Base-by-base conservation (phyloP, 2,797 vertebrate species). In the Danio jaintianensis region DNA sequence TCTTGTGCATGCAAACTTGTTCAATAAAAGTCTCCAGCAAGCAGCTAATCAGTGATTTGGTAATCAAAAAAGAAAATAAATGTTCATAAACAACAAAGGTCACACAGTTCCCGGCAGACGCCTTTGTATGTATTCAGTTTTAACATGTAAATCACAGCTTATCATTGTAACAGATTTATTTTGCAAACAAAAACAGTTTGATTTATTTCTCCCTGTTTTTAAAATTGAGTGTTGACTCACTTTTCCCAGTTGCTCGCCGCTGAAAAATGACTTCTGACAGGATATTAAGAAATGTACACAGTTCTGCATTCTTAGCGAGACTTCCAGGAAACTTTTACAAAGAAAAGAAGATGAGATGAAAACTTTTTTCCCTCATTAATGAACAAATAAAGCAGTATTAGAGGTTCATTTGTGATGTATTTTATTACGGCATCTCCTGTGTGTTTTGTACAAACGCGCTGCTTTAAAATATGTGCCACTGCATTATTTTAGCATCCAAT, bases 401-500 rank as follows among this genome's bases (percentile, higher is more conserved):
- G 45, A 52, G 42, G 36, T 20, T 73, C 22, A 69, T 69, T 78
- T 69, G 7, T 69, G n/a, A 13, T 45, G 16, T 15, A 20, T 58
- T 59, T 36, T 59, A 69, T 69, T 78, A 13, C 7, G 40, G n/a
- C 11, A 29, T n/a, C 64, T 13, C 55, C 38, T 22, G 64, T 40
- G 42, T 59, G 29, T 1, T 78, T 20, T 50, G 22, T 15, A 50
- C 12, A 78, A 48, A 78, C 16, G 5, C 43, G 59, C 0, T 22
- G 22, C n/a, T 50, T 50, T 68, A 70, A 78, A 78, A 20, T 52
- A 18, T 61, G 42, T 74, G 22, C 8, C 6, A 47, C 55, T 48
- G 15, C 10, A 70, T 78, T 18, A 61, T 59, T 42, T 76, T 15
- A 55, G n/a, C 45, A 79, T 53, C 40, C 16, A 75, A 59, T 64